Evolutionary conservation across 2,888 invertebrate genomes (phyloP).

Genomic region (Ectemnius lituratus): DNA sequence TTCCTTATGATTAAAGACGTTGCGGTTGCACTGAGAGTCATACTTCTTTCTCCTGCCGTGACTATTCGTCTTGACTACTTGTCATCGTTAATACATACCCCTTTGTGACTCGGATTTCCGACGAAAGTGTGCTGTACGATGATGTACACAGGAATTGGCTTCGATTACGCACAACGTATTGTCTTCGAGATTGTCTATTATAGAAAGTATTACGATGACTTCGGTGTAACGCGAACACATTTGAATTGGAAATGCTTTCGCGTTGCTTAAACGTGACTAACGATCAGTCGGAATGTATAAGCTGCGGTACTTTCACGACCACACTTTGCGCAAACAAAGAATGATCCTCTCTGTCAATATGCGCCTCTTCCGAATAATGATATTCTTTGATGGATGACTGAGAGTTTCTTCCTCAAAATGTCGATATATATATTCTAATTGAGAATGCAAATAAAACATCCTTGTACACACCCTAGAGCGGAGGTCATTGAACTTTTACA

Average conservation of each 20-base stretch:
- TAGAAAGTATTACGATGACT: conserved; percentile 49
- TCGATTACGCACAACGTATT: too few species aligned
- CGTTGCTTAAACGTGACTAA: conserved; percentile 21
- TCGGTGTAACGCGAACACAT: conserved; percentile 37
- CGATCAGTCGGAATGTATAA: conserved; percentile 26
- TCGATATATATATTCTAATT: too few species aligned
- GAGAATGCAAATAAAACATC: background rate
- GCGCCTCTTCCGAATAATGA: too few species aligned
- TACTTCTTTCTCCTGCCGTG: conserved; percentile 3
- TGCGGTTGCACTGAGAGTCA: background rate
- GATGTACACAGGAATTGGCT: too few species aligned
- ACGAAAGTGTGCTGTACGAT: too few species aligned
- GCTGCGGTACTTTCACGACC: conserved; percentile 37
- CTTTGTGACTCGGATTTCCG: background rate
- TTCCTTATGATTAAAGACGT: conserved; percentile 28
- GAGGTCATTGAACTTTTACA: conserved; percentile 6
- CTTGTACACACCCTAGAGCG: background rate
- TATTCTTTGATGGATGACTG: too few species aligned
- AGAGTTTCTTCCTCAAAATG: too few species aligned
- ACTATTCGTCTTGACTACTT: conserved; percentile 7
- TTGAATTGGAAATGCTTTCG: conserved; percentile 47
- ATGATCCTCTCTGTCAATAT: conserved; percentile 1
- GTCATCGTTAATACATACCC: background rate
- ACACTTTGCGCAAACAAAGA: conserved; percentile 13
- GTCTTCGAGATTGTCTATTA: conserved; percentile 7